Conservation (phyloP, 2,888 invertebrate genomes). For the Chymomyza procnemis region DNA sequence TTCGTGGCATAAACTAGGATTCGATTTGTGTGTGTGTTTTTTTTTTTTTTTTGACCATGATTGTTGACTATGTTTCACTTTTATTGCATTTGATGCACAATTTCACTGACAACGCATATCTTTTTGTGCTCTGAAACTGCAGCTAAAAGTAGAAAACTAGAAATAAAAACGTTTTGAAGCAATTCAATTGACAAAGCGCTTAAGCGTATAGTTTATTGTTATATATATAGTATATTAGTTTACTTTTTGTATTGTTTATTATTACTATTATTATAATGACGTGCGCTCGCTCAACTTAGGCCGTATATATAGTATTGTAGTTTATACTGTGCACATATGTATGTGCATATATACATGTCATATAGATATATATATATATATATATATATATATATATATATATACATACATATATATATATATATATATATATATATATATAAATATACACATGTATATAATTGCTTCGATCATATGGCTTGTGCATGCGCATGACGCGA, state of each 20-base stretch:
- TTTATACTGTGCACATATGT: constrained; percentile 4
- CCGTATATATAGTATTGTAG: constrained; percentile 26
- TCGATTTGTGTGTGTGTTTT: constrained; percentile 1
- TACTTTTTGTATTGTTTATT: not conserved
- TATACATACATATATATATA: constrained; percentile 15
- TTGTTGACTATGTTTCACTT: constrained; percentile 14
- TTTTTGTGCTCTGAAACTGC: constrained; percentile 13
- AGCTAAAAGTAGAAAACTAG: constrained; percentile 20
- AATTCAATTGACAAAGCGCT: constrained; percentile 40
- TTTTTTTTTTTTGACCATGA: constrained; percentile 37
- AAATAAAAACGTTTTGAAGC: constrained; percentile 48
- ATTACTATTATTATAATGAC: constrained; percentile 49
- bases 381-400: constrained; percentile 10
- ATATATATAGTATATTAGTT: not conserved
- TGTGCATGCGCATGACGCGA: constrained; percentile 48
- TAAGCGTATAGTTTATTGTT: not conserved
- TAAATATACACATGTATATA: constrained; percentile 51
- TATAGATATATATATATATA: constrained; percentile 43
- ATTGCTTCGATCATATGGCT: constrained; percentile 66
- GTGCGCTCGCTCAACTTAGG: constrained; percentile 60
- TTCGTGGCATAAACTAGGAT: constrained; percentile 21
- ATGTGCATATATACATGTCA: constrained; percentile 11
- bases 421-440: constrained; percentile 11
- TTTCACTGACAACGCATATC: constrained; percentile 47
- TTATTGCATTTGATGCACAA: constrained; percentile 31